phyloP scores from a whole-genome alignment of 2,113 vertebrate species.

The Nipponia nippon region DNA sequence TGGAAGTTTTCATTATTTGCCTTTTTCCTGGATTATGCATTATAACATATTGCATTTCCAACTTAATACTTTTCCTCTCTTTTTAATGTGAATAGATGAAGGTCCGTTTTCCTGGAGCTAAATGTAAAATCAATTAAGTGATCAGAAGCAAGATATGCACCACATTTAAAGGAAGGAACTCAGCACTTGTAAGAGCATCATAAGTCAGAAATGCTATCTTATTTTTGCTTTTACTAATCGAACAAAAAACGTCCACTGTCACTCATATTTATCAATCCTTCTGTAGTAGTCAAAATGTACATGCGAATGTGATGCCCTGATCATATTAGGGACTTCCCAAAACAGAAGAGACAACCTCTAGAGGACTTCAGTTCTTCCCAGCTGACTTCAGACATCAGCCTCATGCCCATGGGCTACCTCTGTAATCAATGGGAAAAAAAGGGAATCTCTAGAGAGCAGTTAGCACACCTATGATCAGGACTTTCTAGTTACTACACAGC shows the following conservation, averaged over 20 bases:
- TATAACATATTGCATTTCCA: not conserved
- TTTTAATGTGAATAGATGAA: not conserved
- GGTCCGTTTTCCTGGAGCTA: not conserved
- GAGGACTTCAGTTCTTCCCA: not conserved
- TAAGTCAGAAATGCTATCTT: not conserved
- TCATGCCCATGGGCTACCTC: rapidly evolving
- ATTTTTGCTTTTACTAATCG: not conserved
- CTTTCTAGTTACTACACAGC: not conserved
- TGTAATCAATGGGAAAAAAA: not conserved
- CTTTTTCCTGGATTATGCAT: not conserved
- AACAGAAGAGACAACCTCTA: not conserved
- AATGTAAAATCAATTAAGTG: not conserved
- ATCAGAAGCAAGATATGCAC: not conserved
- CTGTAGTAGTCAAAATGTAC: not conserved
- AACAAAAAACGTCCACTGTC: not conserved
- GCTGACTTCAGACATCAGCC: not conserved
- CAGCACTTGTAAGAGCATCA: not conserved
- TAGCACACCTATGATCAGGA: not conserved
- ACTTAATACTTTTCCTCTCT: not conserved
- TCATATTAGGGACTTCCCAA: not conserved
- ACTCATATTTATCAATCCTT: not conserved
- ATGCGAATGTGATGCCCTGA: not conserved
- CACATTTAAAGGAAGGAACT: not conserved
- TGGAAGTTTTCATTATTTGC: not conserved
- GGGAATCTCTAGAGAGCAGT: not conserved